These are phyloP conservation scores for Philaenus spumarius DNA, from an alignment of 1,140 invertebrate genomes.

Conservation along the genomic window DNA sequence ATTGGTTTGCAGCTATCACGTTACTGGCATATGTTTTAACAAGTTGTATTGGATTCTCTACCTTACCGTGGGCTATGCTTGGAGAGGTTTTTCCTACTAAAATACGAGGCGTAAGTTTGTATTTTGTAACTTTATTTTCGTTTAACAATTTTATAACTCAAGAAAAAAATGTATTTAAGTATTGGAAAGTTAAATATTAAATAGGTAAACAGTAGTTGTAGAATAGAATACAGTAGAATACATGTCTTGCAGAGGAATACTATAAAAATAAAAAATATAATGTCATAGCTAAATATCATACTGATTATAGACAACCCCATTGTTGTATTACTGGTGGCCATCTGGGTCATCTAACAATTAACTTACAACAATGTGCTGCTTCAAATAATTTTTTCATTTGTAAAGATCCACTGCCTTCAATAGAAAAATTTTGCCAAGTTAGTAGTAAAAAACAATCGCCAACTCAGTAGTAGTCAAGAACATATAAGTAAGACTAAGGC, in stretches of 20 bases:
- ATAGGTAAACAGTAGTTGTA: background rate
- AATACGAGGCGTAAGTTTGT: slow-evolving; percentile 46
- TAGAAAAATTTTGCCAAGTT: no score
- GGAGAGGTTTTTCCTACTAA: slow-evolving; percentile 64
- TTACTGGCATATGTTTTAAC: slow-evolving; percentile 52
- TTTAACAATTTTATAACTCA: background rate
- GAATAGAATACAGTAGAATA: background rate
- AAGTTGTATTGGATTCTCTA: slow-evolving; percentile 53
- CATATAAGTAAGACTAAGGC: no score
- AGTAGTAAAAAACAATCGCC: no score
- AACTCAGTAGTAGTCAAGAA: no score
- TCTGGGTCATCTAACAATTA: no score
- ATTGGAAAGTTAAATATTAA: background rate
- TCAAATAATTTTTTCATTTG: no score
- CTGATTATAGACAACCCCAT: background rate
- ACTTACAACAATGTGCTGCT: no score
- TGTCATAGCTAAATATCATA: background rate
- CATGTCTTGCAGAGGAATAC: background rate
- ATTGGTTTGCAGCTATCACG: slow-evolving; percentile 41
- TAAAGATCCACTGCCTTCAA: no score
- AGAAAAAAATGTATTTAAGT: background rate
- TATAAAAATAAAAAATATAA: background rate
- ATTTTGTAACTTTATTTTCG: no score
- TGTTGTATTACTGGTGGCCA: no score
- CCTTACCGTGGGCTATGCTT: slow-evolving; percentile 64